phyloP scores from a whole-genome alignment of 2,113 vertebrate genomes.

The Dunckerocampus dactyliophorus region DNA sequence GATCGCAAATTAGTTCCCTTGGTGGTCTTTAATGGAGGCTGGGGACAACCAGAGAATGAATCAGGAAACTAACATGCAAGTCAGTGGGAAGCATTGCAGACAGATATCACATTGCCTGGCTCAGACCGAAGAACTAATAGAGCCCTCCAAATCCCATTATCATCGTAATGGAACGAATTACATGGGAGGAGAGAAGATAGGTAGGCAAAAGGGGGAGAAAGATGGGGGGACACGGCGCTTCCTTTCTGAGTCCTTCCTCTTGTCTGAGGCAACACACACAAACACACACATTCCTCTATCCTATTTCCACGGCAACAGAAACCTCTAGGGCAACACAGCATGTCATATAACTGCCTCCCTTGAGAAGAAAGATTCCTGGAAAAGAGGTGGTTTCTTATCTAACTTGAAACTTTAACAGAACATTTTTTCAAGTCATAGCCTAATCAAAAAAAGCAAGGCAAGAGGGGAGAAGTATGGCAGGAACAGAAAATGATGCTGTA shows the following conservation, averaged over 20 bases:
- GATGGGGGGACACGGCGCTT: slow-evolving; percentile 35
- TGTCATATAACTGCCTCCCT: slow-evolving; percentile 39
- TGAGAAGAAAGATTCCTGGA: slow-evolving; percentile 27
- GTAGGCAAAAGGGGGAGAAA: slow-evolving; percentile 35
- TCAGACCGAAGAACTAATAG: slow-evolving; percentile 64
- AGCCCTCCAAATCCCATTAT: slow-evolving; percentile 70
- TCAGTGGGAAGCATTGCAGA: slow-evolving; percentile 34
- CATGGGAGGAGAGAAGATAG: slow-evolving; percentile 49
- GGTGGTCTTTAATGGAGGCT: slow-evolving; percentile 46
- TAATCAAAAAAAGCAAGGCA: not conserved
- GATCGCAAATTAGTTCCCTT: slow-evolving; percentile 47
- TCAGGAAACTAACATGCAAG: slow-evolving; percentile 55
- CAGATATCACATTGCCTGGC: slow-evolving; percentile 51
- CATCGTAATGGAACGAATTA: slow-evolving; percentile 65
- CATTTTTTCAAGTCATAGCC: slow-evolving; percentile 22
- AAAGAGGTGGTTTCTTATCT: slow-evolving; percentile 19
- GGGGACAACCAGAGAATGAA: slow-evolving; percentile 48
- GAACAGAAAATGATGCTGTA: not conserved
- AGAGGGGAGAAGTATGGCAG: slow-evolving; percentile 5
- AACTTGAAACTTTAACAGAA: slow-evolving; percentile 32
- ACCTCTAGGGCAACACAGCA: slow-evolving; percentile 29
- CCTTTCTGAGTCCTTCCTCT: slow-evolving; percentile 12
- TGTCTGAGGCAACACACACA: slow-evolving; percentile 21
- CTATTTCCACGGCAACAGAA: slow-evolving; percentile 20
- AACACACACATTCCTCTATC: slow-evolving; percentile 11